These are phyloP conservation scores for Falco concolor DNA, from an alignment of 2,797 vertebrate genomes.

Conservation along the genomic window DNA sequence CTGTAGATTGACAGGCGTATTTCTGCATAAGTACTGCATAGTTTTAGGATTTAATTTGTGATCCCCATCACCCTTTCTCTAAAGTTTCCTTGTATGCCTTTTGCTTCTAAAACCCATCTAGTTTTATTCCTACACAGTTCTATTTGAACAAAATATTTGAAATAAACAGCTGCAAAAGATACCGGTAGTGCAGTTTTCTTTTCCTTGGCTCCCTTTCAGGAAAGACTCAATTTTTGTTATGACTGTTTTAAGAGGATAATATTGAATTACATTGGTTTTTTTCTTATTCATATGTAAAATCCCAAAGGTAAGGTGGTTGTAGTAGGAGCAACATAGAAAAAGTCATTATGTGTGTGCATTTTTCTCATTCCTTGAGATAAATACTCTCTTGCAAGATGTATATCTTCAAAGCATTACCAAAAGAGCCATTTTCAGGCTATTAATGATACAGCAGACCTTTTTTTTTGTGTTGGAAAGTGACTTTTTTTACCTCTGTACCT, in stretches of 20 bases:
- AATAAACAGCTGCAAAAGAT: slow-evolving; percentile 16
- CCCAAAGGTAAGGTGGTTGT: background rate
- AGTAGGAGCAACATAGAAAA: background rate
- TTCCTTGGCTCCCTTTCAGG: slow-evolving; percentile 37
- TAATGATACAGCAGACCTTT: background rate
- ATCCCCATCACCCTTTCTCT: background rate
- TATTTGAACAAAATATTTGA: background rate
- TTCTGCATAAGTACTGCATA: background rate
- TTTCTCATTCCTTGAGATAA: background rate
- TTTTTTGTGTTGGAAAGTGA: background rate
- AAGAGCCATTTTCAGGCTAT: background rate
- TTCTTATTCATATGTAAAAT: slow-evolving; percentile 9
- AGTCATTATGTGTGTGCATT: background rate
- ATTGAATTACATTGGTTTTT: background rate
- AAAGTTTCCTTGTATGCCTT: background rate
- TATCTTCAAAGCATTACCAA: background rate
- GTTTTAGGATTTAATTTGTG: background rate
- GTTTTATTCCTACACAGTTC: background rate
- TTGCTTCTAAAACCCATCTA: background rate
- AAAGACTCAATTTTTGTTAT: slow-evolving; percentile 50
- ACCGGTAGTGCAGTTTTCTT: slow-evolving; percentile 19
- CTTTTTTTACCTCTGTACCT: background rate
- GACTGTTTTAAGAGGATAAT: slow-evolving; percentile 29
- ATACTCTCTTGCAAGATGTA: background rate
- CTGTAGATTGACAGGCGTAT: background rate